Evolutionary conservation across 2,888 invertebrate species (phyloP).

Genomic region (Drosophila colorata): DNA sequence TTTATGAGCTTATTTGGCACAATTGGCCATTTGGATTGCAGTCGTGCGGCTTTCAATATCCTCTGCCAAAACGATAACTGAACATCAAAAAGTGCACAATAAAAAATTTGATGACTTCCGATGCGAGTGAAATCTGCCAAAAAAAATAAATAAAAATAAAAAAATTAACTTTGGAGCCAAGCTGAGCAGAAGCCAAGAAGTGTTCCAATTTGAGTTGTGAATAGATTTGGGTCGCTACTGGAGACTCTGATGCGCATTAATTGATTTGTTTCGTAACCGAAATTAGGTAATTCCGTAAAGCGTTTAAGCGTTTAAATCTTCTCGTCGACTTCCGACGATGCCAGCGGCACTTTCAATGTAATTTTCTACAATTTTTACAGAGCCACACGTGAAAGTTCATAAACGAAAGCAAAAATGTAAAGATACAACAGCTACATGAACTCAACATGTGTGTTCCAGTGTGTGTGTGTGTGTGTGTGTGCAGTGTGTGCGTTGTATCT

Average conservation of each 20-base stretch:
- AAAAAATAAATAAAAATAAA: slow-evolving; percentile 19
- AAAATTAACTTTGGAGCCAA: neutral
- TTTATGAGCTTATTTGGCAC: slow-evolving; percentile 57
- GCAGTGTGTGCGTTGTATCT: slow-evolving; percentile 39
- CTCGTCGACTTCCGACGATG: slow-evolving; percentile 39
- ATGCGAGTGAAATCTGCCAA: slow-evolving; percentile 35
- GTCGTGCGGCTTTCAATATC: slow-evolving; percentile 48
- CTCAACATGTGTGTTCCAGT: slow-evolving; percentile 8
- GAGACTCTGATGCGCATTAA: slow-evolving; percentile 61
- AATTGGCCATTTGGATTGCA: slow-evolving; percentile 49
- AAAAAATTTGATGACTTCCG: slow-evolving; percentile 50
- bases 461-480: slow-evolving; percentile 29
- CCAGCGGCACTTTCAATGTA: slow-evolving; percentile 62
- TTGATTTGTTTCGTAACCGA: slow-evolving; percentile 81
- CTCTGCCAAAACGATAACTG: slow-evolving; percentile 39
- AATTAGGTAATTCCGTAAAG: slow-evolving; percentile 75
- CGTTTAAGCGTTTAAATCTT: slow-evolving; percentile 75
- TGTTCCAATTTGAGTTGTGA: slow-evolving; percentile 1
- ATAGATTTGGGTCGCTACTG: slow-evolving; percentile 31
- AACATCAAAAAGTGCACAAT: slow-evolving; percentile 49
- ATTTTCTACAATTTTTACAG: slow-evolving; percentile 58
- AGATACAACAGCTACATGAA: slow-evolving; percentile 20
- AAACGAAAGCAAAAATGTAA: slow-evolving; percentile 77
- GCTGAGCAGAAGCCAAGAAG: neutral
- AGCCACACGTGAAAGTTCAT: slow-evolving; percentile 77